These are phyloP conservation scores for Eciton burchellii DNA, from an alignment of 1,140 invertebrate genomes.

Conservation along the genomic window DNA sequence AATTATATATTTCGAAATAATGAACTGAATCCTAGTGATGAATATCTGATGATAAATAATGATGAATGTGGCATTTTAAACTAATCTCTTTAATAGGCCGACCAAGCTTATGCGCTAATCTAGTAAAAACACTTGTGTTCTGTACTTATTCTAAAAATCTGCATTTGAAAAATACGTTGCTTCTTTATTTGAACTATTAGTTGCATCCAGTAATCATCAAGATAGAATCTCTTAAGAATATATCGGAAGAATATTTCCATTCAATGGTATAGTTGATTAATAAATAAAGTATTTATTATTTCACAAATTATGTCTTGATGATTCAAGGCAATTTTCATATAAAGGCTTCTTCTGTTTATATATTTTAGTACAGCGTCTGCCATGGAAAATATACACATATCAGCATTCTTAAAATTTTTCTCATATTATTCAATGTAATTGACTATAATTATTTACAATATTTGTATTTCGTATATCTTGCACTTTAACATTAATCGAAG, in stretches of 20 bases:
- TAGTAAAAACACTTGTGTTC: conserved; percentile 28
- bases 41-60: no score
- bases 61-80: conserved; percentile 13
- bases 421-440: conserved; percentile 38
- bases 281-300: conserved; percentile 16
- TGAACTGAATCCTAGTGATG: conserved; percentile 15
- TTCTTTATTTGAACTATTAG: conserved; percentile 26
- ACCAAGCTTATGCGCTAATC: conserved; percentile 7
- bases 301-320: conserved; percentile 32
- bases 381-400: conserved; percentile 8
- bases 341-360: conserved; percentile 13
- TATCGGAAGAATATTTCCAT: conserved; percentile 12
- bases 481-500: conserved; percentile 33
- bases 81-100: conserved; percentile 20
- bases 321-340: conserved; percentile 40
- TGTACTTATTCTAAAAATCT: conserved; percentile 35
- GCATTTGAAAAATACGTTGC: conserved; percentile 45
- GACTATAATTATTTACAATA: conserved; percentile 56
- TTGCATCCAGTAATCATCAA: conserved; percentile 25
- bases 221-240: conserved; percentile 34
- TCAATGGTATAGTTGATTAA: conserved; percentile 10
- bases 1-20: conserved; percentile 35
- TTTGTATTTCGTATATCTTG: conserved; percentile 21
- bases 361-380: background rate
- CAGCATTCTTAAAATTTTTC: conserved; percentile 24